Evolutionary conservation across 2,888 invertebrate species (phyloP), one percentile per base, ranked within the genome.

Genomic region (Rutpela maculata): DNA sequence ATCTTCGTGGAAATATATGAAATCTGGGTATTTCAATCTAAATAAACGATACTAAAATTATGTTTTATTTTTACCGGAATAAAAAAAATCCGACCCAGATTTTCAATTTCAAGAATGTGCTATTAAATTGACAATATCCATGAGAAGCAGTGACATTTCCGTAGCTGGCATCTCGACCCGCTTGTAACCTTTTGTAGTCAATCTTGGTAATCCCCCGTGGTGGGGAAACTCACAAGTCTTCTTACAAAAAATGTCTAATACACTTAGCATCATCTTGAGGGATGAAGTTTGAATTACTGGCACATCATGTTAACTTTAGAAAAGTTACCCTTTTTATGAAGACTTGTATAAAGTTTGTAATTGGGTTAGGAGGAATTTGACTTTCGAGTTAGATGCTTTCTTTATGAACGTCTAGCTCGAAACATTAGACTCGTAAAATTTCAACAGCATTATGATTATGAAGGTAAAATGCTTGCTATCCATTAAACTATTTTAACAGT

Each of bases 81-180:
- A 50, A 50, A 50, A n/a, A 50, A 50, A 50, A 15, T 43, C 50
- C n/a, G 6, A 17, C n/a, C 50, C n/a, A 5, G 50, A 50, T 50
- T 50, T 50, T n/a, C 50, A 50, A 50, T 50, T 50, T n/a, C n/a
- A n/a, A 50, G 50, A 50, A 50, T 50, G 50, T n/a, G 15, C 1
- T 6, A 3, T 50, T 50, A 50, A 50, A 50, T 50, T 50, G n/a
- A n/a, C 50, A n/a, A 50, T n/a, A 50, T 50, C n/a, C n/a, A 5
- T 50, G 50, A 50, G 50, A 50, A 50, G 50, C 43, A 43, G 12
- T 63, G 63, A 63, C 63, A 35, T 63, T 35, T 38, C 7, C 26
- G 22, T 22, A 17, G 31, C 17, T 63, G 38, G 38, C 63, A 63
- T 63, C 63, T 19, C 63, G n/a, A 63, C 63, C 63, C 26, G 26